These are phyloP conservation scores for Leucania comma DNA, from an alignment of 2,888 invertebrate species.

Conservation along the genomic window DNA sequence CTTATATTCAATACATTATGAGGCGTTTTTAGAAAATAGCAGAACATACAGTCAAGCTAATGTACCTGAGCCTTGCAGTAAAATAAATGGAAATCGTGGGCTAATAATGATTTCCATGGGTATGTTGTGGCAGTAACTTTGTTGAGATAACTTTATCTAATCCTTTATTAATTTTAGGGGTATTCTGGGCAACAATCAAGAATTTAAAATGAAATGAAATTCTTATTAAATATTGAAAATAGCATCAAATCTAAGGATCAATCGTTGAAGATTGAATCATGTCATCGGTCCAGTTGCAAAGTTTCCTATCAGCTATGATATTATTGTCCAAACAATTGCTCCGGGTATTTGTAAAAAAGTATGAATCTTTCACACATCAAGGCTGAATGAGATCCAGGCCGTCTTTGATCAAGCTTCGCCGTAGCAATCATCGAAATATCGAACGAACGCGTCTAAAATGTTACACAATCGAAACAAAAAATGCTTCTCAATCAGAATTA, in stretches of 20 bases:
- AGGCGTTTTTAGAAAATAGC: neutral
- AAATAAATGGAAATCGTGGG: neutral
- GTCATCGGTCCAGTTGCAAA: conserved; percentile 60
- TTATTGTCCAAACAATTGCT: conserved; percentile 68
- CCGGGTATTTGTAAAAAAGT: conserved; percentile 71
- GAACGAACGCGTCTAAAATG: conserved; percentile 65
- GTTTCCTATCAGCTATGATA: conserved; percentile 58
- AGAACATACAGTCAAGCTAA: neutral
- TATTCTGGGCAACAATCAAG: neutral
- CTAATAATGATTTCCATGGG: neutral
- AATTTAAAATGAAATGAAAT: neutral
- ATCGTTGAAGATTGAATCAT: conserved; percentile 56
- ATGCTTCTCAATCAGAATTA: conserved; percentile 80
- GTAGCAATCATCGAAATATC: conserved; percentile 71
- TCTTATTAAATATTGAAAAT: conserved; percentile 7
- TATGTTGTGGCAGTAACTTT: neutral
- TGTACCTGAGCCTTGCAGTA: neutral
- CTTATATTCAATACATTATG: neutral
- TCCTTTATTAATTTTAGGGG: neutral
- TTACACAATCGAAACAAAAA: conserved; percentile 74
- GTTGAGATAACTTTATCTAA: neutral
- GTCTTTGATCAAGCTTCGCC: conserved; percentile 77
- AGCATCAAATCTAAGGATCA: conserved; percentile 35
- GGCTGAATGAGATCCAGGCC: conserved; percentile 64
- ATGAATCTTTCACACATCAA: conserved; percentile 72